These are phyloP conservation scores for Drosophila pruinosa DNA, from an alignment of 1,140 invertebrate genomes.

Conservation along the genomic window DNA sequence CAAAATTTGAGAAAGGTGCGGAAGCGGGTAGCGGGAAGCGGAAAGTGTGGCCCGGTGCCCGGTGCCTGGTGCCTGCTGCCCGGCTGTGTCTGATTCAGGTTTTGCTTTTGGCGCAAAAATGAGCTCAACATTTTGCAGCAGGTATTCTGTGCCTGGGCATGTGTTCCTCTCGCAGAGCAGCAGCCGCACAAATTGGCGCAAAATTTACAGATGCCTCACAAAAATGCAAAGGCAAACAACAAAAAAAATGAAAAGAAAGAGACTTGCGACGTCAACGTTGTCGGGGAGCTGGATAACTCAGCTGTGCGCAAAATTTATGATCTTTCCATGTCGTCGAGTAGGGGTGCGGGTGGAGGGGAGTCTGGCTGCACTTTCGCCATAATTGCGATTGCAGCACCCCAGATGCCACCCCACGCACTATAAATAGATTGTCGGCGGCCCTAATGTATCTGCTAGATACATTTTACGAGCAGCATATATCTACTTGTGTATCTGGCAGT, in stretches of 20 bases:
- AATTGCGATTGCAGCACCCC: conserved; percentile 2
- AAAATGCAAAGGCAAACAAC: conserved; percentile 19
- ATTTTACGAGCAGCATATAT: no score
- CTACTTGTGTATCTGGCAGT: background rate
- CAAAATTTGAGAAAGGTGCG: conserved; percentile 47
- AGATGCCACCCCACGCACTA: conserved; percentile 36
- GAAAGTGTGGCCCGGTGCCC: background rate
- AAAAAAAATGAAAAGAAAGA: background rate
- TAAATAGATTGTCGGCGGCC: conserved; percentile 41
- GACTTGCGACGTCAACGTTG: background rate
- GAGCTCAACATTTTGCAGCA: conserved; percentile 71
- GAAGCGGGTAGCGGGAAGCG: conserved; percentile 32
- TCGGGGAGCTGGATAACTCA: conserved; percentile 4
- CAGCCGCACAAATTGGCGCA: conserved; percentile 74
- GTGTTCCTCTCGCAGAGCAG: conserved; percentile 34
- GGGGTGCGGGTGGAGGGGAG: background rate
- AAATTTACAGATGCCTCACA: conserved; percentile 73
- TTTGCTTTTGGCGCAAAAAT: conserved; percentile 77
- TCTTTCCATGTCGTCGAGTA: conserved; percentile 28
- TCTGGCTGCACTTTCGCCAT: conserved; percentile 5
- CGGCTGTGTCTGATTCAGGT: conserved; percentile 69
- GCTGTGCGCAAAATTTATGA: conserved; percentile 42
- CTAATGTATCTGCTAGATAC: conserved; percentile 56
- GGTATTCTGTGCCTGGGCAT: conserved; percentile 42
- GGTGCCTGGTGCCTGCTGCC: conserved; percentile 24